A percentile compares a stretch with the other conserved stretches of the same genome.
Evolutionary conservation across 2,113 vertebrate species (phyloP).

Genomic region (Cheirogaleus medius): DNA sequence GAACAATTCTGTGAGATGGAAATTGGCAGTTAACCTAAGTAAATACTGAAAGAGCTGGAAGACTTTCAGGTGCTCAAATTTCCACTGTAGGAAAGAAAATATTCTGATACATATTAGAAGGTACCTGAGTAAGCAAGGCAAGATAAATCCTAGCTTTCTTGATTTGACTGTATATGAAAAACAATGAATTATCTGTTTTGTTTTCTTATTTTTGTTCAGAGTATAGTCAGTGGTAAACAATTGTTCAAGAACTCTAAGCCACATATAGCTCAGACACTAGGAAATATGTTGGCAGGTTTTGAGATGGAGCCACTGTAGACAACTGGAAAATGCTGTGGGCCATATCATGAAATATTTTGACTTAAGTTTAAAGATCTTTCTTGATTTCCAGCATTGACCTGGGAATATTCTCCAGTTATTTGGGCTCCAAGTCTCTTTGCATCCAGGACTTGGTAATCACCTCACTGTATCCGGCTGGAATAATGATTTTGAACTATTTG

Average conservation of each 20-base stretch:
- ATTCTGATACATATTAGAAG: constrained; percentile 37
- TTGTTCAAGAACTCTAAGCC: not conserved
- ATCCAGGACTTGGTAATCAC: not conserved
- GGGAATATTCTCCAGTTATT: not conserved
- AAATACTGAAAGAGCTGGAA: constrained; percentile 43
- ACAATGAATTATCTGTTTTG: not conserved
- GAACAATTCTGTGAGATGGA: constrained; percentile 27
- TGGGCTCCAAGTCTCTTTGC: not conserved
- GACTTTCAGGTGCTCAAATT: constrained; percentile 12
- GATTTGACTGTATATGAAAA: not conserved
- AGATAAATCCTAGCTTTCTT: not conserved
- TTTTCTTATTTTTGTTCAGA: not conserved
- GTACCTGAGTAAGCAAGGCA: not conserved
- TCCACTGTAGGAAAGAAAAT: constrained; percentile 27
- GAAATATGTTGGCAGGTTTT: not conserved
- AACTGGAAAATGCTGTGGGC: not conserved
- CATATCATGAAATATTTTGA: not conserved
- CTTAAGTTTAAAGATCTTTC: not conserved
- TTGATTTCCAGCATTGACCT: not conserved
- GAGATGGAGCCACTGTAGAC: not conserved
- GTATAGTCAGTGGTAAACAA: not conserved
- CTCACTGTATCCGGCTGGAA: constrained; percentile 11
- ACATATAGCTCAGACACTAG: not conserved
- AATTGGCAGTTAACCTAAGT: constrained; percentile 53
- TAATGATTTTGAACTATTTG: not conserved